Conservation (phyloP, 2,113 vertebrate species). For the Lasiurus cinereus region DNA sequence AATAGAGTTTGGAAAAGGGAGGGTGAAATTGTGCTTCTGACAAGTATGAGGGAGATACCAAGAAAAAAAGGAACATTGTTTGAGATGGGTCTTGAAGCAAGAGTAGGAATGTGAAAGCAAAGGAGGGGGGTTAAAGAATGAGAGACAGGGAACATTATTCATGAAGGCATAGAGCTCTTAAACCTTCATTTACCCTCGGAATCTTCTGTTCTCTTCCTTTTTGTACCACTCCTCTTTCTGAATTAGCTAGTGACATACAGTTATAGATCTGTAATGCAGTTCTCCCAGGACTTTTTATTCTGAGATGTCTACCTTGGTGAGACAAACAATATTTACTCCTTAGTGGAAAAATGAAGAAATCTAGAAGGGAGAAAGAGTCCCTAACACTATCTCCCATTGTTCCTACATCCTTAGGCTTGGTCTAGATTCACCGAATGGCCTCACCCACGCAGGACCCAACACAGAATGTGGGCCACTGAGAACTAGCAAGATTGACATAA, state of each 20-base stretch:
- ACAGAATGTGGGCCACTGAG: not conserved
- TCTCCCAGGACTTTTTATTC: not conserved
- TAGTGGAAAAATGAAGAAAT: not conserved
- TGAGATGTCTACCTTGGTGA: not conserved
- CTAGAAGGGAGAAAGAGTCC: not conserved
- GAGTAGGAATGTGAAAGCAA: not conserved
- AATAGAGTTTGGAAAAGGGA: not conserved
- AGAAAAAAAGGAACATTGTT: not conserved
- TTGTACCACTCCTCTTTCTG: not conserved
- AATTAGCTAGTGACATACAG: not conserved
- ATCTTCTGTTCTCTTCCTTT: not conserved
- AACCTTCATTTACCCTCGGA: not conserved
- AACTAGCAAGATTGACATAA: not conserved
- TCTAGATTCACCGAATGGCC: not conserved
- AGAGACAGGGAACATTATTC: not conserved
- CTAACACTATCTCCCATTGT: rapidly evolving
- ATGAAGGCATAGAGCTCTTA: not conserved
- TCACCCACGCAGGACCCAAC: not conserved
- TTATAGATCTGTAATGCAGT: no score
- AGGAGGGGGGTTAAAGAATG: not conserved
- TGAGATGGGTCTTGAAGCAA: not conserved
- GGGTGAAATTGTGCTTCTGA: not conserved
- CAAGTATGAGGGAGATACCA: not conserved
- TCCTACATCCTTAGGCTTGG: not conserved
- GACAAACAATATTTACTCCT: not conserved